phyloP scores from a whole-genome alignment of 1,140 invertebrate species.

The Calycopis cecrops region DNA sequence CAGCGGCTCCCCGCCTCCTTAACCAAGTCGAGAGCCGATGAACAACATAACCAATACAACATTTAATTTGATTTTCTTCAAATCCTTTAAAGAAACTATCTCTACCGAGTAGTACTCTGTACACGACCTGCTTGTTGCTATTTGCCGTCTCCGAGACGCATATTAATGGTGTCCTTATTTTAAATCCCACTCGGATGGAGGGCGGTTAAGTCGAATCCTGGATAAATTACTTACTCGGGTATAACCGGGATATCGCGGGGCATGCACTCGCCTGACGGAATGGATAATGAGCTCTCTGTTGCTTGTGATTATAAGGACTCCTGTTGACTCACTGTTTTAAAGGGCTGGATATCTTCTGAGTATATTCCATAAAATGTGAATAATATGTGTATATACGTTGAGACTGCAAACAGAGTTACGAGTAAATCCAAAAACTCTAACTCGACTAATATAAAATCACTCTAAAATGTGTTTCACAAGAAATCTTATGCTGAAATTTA shows the following conservation, averaged over 20 bases:
- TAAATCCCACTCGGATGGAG: constrained; percentile 50
- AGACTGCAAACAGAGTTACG: too few relatives aligned
- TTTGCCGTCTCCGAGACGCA: constrained; percentile 46
- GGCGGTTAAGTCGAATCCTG: constrained; percentile 49
- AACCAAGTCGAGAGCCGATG: too few relatives aligned
- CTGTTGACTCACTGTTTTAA: constrained; percentile 2
- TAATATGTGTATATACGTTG: too few relatives aligned
- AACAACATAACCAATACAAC: too few relatives aligned
- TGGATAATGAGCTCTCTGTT: constrained; percentile 24
- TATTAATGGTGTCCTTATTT: constrained; percentile 59
- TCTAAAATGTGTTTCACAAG: too few relatives aligned
- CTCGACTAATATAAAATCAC: too few relatives aligned
- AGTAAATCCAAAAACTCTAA: too few relatives aligned
- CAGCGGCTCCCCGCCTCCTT: too few relatives aligned
- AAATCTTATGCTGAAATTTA: too few relatives aligned
- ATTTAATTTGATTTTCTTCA: too few relatives aligned
- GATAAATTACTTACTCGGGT: constrained; percentile 52
- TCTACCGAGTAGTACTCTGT: constrained; percentile 19
- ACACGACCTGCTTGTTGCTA: constrained; percentile 38
- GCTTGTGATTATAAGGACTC: not conserved
- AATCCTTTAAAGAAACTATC: not conserved
- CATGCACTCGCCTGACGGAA: constrained; percentile 28
- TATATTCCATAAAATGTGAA: too few relatives aligned
- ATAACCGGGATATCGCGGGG: constrained; percentile 27
- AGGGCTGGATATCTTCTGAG: too few relatives aligned